Percentiles rank a stretch among this genome's conserved stretches.
phyloP scores from a whole-genome alignment of 2,797 vertebrate genomes.

The Anguilla anguilla region DNA sequence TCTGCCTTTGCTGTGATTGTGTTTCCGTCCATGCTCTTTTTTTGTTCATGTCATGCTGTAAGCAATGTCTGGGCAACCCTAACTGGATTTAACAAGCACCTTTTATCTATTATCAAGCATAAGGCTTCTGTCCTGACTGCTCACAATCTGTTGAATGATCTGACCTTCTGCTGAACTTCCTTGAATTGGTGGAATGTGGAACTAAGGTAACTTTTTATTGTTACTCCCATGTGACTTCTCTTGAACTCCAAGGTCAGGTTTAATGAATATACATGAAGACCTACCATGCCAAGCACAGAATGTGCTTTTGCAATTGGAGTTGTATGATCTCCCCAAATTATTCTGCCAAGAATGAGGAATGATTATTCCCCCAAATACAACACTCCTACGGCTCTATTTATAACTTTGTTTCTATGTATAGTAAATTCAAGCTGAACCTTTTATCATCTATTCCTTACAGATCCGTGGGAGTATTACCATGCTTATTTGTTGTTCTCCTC shows the following conservation, averaged over 20 bases:
- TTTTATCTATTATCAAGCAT: not conserved
- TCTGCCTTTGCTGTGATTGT: not conserved
- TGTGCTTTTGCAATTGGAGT: not conserved
- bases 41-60: not conserved
- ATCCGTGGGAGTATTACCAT: not conserved
- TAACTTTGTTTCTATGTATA: conserved; percentile 3
- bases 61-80: not conserved
- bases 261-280: conserved; percentile 24
- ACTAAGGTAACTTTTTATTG: conserved; percentile 30
- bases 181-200: conserved; percentile 27
- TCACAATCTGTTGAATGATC: not conserved
- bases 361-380: not conserved
- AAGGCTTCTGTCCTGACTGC: not conserved
- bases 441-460: not conserved
- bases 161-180: conserved; percentile 12
- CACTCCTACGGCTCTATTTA: not conserved
- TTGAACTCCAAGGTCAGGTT: conserved; percentile 20
- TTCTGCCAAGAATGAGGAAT: not conserved
- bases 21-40: not conserved
- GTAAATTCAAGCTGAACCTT: not conserved
- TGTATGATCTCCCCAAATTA: not conserved
- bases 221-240: conserved; percentile 12
- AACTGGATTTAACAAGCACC: not conserved
- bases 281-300: not conserved
- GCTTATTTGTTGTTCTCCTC: not conserved